These are phyloP conservation scores for Lasioglossum lativentre DNA, from an alignment of 2,888 invertebrate species.

Conservation along the genomic window DNA sequence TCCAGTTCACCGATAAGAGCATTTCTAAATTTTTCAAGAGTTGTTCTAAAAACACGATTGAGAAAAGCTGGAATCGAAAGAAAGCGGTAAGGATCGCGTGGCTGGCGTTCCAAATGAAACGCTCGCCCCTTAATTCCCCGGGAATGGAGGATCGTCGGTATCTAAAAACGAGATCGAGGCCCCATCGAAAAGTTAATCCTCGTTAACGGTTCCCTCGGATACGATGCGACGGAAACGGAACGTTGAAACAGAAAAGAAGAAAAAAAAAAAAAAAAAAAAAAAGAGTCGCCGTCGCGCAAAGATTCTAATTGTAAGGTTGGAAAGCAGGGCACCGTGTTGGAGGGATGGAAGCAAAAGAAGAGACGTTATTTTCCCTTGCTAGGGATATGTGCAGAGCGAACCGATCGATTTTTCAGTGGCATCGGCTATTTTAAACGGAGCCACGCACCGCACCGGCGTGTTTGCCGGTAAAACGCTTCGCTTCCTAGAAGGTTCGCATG, in stretches of 20 bases:
- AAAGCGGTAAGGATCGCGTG: background rate
- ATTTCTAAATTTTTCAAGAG: too few species aligned
- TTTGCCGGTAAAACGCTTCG: constrained; percentile 1
- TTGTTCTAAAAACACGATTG: too few species aligned
- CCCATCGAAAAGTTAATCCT: background rate
- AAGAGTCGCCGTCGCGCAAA: background rate
- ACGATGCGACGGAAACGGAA: background rate
- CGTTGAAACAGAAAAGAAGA: background rate
- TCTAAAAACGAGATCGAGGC: background rate
- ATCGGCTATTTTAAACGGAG: constrained; percentile 61
- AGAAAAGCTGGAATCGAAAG: background rate
- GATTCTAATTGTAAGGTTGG: background rate
- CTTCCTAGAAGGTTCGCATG: constrained; percentile 59
- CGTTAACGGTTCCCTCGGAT: background rate
- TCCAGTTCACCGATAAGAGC: too few species aligned
- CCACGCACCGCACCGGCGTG: constrained; percentile 25
- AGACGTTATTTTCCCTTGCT: background rate
- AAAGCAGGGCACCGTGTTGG: background rate
- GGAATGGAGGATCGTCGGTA: background rate
- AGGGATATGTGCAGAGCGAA: background rate
- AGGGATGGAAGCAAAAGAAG: background rate
- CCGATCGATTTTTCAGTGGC: constrained; percentile 52
- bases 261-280: too few species aligned
- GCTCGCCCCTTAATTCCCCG: background rate
- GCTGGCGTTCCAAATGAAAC: background rate